Base-by-base conservation (phyloP, 2,113 vertebrate genomes). In the Tupaia tana region DNA sequence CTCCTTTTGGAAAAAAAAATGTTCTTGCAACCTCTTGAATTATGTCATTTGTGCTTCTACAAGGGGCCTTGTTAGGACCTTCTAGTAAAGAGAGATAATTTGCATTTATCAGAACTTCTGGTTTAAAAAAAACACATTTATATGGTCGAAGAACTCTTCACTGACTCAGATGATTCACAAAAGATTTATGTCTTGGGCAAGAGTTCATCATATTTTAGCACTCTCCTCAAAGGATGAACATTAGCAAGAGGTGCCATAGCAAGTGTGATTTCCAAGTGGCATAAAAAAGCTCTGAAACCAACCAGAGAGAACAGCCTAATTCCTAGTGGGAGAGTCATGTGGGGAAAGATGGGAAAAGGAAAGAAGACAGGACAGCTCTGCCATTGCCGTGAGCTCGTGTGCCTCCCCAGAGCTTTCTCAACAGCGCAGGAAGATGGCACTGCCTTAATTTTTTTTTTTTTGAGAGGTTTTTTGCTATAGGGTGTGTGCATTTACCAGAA, bases 171-270 rank as follows among this genome's bases (percentile, higher is more conserved):
- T 73, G 79, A 63, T 86, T 96, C 87, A 84, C 64, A 61, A 54
- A 69, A 88, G 69, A 90, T 73, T 59, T 85, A 66, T 64, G 7
- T 86, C 79, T 95, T 88, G 29, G 52, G n/a, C 58, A 82, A 95
- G 79, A 77, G 75, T 93, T 94, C 34, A 78, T 85, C n/a, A 16
- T 70, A 25, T 82, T 77, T 89, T 78, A 82, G 25, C 59, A 90
- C 59, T 2, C 19, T 86, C 89, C 27, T 92, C 74, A 64, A 93
- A 94, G 84, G 56, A 69, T 54, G 66, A 71, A 70, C n/a, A 59
- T 86, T 82, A 63, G 63, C 82, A 86, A 87, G 88, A 56, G 78
- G 79, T 59, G 27, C 27, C 69, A 18, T 34, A 88, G 77, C 29
- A 93, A 75, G 74, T 70, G 6, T 69, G 52, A 85, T 74, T 94